Evolutionary conservation across 92 coral and sea anemone species (phyloP).

Genomic region (Plumapathes pennacea): DNA sequence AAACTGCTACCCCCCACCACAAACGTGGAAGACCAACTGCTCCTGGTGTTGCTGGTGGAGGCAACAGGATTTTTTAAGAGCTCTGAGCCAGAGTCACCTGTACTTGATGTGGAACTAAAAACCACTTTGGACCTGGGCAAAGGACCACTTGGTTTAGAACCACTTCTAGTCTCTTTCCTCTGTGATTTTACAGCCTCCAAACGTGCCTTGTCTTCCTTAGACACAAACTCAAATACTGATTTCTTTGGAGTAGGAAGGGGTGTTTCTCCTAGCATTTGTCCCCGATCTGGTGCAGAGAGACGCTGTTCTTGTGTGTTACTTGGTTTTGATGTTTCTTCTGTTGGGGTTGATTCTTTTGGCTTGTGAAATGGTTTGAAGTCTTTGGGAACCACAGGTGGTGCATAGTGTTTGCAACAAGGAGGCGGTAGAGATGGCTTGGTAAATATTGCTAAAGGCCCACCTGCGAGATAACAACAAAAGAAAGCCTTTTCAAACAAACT

Average conservation of each 20-base stretch:
- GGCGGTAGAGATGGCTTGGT: conserved; percentile 55
- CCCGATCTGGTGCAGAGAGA: conserved; percentile 80
- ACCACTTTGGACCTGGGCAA: too few species aligned
- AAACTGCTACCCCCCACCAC: conserved; percentile 40
- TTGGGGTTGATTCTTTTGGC: conserved; percentile 8
- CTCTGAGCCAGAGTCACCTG: neutral
- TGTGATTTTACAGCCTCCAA: too few species aligned
- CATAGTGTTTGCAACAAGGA: conserved; percentile 68
- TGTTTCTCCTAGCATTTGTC: conserved; percentile 68
- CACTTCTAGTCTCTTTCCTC: too few species aligned
- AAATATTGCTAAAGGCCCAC: conserved; percentile 84
- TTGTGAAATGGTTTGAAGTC: conserved; percentile 67
- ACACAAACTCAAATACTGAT: conserved; percentile 83
- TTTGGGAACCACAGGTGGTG: conserved; percentile 84
- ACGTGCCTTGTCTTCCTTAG: conserved; percentile 71
- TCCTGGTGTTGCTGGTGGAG: too few species aligned
- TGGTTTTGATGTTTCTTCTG: neutral
- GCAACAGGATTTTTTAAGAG: neutral
- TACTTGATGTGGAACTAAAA: neutral
- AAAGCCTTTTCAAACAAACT: too few species aligned
- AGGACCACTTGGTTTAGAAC: too few species aligned
- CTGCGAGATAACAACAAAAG: conserved; percentile 50
- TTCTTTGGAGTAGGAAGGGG: conserved; percentile 68
- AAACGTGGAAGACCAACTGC: neutral
- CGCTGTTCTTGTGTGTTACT: neutral